A percentile compares a stretch with the other conserved stretches of the same genome.
Evolutionary conservation across 1,140 invertebrate species (phyloP).

Genomic region (Oscheius sp.): DNA sequence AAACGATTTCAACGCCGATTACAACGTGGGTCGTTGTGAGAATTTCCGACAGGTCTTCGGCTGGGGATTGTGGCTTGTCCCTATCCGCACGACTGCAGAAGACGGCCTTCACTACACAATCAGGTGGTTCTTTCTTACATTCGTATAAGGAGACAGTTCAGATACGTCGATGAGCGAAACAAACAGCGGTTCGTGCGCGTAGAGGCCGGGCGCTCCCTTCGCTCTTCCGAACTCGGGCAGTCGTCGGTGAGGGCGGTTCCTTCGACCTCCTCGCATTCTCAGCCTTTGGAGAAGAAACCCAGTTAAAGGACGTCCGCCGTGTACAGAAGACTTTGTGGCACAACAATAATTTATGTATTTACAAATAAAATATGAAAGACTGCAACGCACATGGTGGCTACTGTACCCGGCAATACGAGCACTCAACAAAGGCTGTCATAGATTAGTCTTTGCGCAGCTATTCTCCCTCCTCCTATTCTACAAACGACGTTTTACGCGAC

Average conservation of each 20-base stretch:
- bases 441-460: not conserved
- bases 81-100: constrained; percentile 32
- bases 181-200: not conserved
- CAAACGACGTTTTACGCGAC: constrained; percentile 16
- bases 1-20: constrained; percentile 40
- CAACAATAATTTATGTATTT: no score
- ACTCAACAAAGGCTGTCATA: not conserved
- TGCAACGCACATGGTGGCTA: constrained; percentile 2
- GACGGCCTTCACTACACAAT: constrained; percentile 45
- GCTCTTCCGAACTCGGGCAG: no score
- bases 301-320: no score
- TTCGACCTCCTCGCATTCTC: no score
- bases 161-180: not conserved
- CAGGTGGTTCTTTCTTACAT: constrained; percentile 8
- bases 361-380: no score
- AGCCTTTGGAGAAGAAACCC: no score
- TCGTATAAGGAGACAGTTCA: not conserved
- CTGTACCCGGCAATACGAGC: not conserved
- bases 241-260: no score
- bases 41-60: constrained; percentile 45
- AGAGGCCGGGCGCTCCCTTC: no score
- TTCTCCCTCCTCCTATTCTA: no score
- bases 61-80: constrained; percentile 43
- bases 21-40: constrained; percentile 41
- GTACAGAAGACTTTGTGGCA: no score